Base-by-base conservation (phyloP, 1,140 invertebrate species). In the Pseudoatta argentina region DNA sequence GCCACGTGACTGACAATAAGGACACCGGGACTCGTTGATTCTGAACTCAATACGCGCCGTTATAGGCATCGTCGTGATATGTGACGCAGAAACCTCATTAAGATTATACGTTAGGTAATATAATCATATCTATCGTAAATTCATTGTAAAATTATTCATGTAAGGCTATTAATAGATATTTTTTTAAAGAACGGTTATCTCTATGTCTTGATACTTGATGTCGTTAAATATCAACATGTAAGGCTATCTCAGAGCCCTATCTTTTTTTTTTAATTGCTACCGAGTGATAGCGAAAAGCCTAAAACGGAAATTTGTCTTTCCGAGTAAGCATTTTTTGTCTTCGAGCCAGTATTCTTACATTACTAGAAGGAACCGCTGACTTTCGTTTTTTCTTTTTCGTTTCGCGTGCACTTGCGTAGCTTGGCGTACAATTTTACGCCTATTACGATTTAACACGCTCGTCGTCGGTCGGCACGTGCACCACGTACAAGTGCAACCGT, bases 1-100 rank as follows among this genome's bases (percentile, higher is more conserved):
- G 69, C 61, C 72, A 81, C 57, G 72, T 73, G 59, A 87, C 77
- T 87, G 87, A 89, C 88, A 89, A 89, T 89, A 87, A 89, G 85
- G 86, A 69, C 64, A 77, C 55, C 55, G 87, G 73, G 85, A 83
- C 55, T 88, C 66, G 79, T 89, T 85, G 88, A 82, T 78, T 59
- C 66, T 55, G 55, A 79, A 73, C 88, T 89, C 88, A 85, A 89
- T 63, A 69, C 53, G 72, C 72, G 51, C 34, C 16, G 24, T 83
- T 83, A 83, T 83, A 73, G 72, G 55, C 69, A 48, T 51, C 79
- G 39, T 61, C 69, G 67, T 39, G 66, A 72, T 73, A 61, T 55
- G 24, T 55, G 79, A 63, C 55, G n/a, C 69, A 27, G 16, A 30
- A 21, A 59, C 48, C 67, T 83, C 55, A 73, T 83, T 83, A 83